These are phyloP conservation scores for Sclerurus mexicanus DNA, from an alignment of 2,113 vertebrate genomes.

Conservation along the genomic window DNA sequence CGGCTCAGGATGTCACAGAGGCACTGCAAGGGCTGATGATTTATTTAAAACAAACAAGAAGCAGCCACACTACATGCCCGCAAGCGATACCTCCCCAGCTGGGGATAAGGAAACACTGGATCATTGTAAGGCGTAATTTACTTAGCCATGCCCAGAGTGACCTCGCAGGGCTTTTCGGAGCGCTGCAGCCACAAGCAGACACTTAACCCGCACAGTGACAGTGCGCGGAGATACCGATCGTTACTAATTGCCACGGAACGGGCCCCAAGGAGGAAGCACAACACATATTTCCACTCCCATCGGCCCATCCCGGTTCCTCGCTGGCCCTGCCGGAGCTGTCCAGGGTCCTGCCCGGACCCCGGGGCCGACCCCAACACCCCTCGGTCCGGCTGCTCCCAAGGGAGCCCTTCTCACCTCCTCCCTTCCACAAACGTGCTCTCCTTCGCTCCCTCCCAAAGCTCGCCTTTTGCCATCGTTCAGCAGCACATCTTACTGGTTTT, in stretches of 20 bases:
- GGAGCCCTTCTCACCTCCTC: too few species aligned
- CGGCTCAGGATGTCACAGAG: neutral
- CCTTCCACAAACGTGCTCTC: neutral
- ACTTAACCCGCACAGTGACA: neutral
- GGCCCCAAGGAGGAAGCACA: neutral
- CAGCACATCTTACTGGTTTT: accelerated
- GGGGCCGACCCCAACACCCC: neutral
- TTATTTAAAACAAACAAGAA: slow-evolving; percentile 11
- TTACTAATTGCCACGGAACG: accelerated
- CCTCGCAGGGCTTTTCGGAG: neutral
- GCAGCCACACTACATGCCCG: neutral
- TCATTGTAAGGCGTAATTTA: neutral
- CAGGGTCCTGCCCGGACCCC: neutral
- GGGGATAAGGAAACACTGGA: neutral
- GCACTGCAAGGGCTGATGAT: neutral
- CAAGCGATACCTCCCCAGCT: neutral
- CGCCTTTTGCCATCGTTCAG: accelerated
- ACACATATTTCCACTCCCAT: accelerated
- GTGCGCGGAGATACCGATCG: neutral
- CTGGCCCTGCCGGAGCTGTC: neutral
- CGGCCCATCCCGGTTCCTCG: neutral
- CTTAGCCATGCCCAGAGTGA: neutral
- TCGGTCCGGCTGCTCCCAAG: too few species aligned
- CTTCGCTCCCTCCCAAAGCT: neutral
- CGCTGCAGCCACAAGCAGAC: neutral